phyloP scores from a whole-genome alignment of 2,888 invertebrate genomes.

The Coelopa pilipes region DNA sequence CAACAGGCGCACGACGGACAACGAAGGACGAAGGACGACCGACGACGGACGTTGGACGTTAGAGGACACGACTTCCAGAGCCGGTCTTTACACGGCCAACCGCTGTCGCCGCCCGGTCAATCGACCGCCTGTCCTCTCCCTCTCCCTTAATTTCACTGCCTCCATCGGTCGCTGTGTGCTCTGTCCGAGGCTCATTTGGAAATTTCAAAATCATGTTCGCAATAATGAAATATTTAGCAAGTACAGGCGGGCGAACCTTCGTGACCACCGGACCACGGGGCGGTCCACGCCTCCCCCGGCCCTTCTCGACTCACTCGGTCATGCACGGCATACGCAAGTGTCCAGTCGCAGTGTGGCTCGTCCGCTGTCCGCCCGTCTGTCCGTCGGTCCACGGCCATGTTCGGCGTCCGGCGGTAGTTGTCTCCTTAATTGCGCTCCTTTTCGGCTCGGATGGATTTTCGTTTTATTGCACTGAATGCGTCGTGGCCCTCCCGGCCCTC shows the following conservation, averaged over 20 bases:
- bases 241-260: not conserved
- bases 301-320: not conserved
- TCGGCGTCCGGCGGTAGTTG: not conserved
- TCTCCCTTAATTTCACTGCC: no score
- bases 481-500: not conserved
- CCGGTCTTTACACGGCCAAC: no score
- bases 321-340: not conserved
- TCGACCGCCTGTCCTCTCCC: not conserved
- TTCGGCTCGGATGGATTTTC: constrained; percentile 8
- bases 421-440: constrained; percentile 22
- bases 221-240: constrained; percentile 7
- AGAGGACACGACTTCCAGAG: no score
- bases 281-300: no score
- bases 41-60: no score
- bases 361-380: not conserved
- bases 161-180: no score
- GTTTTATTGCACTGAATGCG: constrained; percentile 22
- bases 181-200: not conserved
- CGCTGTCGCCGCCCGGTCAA: no score
- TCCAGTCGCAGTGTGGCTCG: not conserved
- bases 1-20: no score
- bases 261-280: no score
- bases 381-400: not conserved
- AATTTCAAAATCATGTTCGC: constrained; percentile 11
- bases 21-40: no score